phyloP scores from a whole-genome alignment of 2,113 vertebrate species.

The Tachysurus fulvidraco region DNA sequence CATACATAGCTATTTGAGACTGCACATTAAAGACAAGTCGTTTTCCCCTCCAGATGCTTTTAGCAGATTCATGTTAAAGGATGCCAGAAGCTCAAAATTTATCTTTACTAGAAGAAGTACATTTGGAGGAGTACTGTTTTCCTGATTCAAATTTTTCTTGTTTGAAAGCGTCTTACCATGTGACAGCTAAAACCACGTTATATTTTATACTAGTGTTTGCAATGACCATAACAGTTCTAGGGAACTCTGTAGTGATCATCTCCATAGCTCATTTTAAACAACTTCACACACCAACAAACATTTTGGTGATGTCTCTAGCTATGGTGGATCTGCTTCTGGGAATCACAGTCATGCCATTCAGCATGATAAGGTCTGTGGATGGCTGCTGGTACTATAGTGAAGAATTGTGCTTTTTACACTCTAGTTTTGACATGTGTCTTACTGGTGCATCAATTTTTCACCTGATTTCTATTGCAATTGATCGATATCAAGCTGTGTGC shows the following conservation, averaged over 20 bases:
- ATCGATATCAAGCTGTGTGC: constrained; percentile 57
- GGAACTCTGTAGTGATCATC: constrained; percentile 60
- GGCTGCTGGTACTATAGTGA: constrained; percentile 63
- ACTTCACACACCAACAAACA: constrained; percentile 61
- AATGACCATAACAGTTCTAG: constrained; percentile 51
- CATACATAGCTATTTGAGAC: background rate
- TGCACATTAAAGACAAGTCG: constrained; percentile 3
- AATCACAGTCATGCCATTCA: constrained; percentile 57
- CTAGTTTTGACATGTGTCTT: constrained; percentile 56
- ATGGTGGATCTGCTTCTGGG: constrained; percentile 59
- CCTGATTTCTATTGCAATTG: constrained; percentile 54
- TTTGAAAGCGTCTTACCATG: constrained; percentile 52
- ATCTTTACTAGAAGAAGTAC: background rate
- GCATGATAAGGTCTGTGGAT: constrained; percentile 51
- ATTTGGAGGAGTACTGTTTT: constrained; percentile 58
- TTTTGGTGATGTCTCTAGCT: constrained; percentile 60
- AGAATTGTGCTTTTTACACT: constrained; percentile 53
- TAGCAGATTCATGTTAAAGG: background rate
- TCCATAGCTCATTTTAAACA: constrained; percentile 59
- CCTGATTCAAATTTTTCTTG: constrained; percentile 64
- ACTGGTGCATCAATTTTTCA: constrained; percentile 58
- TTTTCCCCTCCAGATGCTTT: background rate
- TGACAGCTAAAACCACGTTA: constrained; percentile 47
- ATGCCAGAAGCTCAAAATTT: constrained; percentile 28
- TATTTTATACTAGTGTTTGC: constrained; percentile 52